Percentiles rank a stretch among this genome's conserved stretches.
These are phyloP conservation scores for Naja naja DNA, from an alignment of 2,113 vertebrate genomes.

Conservation along the genomic window DNA sequence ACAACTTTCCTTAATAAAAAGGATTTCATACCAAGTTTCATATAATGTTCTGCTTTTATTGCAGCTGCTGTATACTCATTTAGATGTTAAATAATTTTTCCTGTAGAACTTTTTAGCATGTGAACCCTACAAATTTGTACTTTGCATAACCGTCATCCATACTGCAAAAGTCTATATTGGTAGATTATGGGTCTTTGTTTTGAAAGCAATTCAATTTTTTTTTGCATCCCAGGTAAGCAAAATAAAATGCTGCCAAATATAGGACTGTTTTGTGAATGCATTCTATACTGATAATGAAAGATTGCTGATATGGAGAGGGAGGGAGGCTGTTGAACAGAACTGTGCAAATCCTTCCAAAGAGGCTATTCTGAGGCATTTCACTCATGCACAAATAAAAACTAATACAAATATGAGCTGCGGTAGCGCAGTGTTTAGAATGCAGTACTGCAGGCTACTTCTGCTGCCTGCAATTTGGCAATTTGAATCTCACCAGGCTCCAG, in stretches of 20 bases:
- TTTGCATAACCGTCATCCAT: background rate
- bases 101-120: background rate
- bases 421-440: too few relatives aligned
- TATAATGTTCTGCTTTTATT: background rate
- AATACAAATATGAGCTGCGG: background rate
- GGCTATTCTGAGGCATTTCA: too few relatives aligned
- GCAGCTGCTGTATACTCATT: background rate
- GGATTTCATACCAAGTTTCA: background rate
- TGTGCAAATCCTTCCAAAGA: background rate
- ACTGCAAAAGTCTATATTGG: background rate
- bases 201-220: background rate
- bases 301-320: too few relatives aligned
- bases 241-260: background rate
- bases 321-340: background rate
- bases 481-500: too few relatives aligned
- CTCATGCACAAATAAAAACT: background rate
- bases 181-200: background rate
- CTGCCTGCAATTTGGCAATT: too few relatives aligned
- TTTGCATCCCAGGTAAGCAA: background rate
- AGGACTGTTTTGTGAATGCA: background rate
- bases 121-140: background rate
- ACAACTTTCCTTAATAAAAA: background rate
- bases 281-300: background rate
- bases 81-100: background rate
- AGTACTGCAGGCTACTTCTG: too few relatives aligned